Base-by-base conservation (phyloP, 2,888 invertebrate genomes). In the Drepana falcataria region DNA sequence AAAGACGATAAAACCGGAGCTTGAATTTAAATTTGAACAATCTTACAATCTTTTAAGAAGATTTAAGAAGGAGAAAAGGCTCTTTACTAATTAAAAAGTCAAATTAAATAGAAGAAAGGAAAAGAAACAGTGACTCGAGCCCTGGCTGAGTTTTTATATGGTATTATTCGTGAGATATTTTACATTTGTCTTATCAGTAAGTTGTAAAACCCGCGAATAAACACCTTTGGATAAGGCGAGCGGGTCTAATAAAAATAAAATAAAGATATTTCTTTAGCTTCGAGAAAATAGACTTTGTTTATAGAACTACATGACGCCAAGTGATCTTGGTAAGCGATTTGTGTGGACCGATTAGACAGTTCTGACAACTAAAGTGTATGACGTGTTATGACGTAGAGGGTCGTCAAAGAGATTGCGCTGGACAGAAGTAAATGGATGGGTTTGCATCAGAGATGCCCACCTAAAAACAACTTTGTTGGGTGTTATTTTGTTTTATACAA, bases 41-140 rank as follows among this genome's bases (percentile, higher is more conserved):
- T 84, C 82, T 83, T 76, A 75, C 78, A 77, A 83, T 84, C 82
- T 83, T 76, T 75, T 85, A 87, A 87, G 86, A 81, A 81, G 86
- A 85, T 87, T 83, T 79, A 72, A 74, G 64, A 67, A 75, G 68
- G 70, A 73, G 72, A 75, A 72, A 79, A 79, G 75, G 75, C 78
- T 77, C 73, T 71, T 61, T 57, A 59, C 78, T 83, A 85, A 87
- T 87, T 87, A 87, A 85, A 86, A 85, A 85, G 85, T 84, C 82
- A 83, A 86, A 84, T 86, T 81, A 73, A 76, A 76, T 70, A 71
- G 72, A 68, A 67, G 67, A 73, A 77, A 77, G 67, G 75, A 59
- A 66, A 63, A 73, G 65, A 69, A 68, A 65, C 66, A 62, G 64
- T 56, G 61, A 59, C 58, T 57, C 47, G 9, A 44, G 9, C 9